Evolutionary conservation across 2,113 vertebrate genomes (phyloP).

Genomic region (Pseudopodoces humilis): DNA sequence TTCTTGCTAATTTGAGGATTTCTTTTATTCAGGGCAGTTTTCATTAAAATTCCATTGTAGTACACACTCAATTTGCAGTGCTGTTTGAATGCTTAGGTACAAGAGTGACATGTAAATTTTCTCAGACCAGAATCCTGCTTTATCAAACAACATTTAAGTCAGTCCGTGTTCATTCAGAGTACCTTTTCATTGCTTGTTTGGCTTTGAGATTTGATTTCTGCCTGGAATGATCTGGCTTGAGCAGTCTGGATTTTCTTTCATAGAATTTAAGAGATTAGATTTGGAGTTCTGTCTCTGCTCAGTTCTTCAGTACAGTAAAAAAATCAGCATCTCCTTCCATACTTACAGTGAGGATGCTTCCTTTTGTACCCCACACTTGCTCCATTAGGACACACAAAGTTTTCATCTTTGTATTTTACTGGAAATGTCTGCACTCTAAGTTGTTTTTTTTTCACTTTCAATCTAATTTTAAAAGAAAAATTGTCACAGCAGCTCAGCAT

Average conservation of each 20-base stretch:
- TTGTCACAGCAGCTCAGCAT: background rate
- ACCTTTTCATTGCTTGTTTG: background rate
- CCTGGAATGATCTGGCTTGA: background rate
- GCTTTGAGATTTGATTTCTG: background rate
- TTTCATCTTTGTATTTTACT: background rate
- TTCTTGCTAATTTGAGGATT: background rate
- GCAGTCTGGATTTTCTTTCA: background rate
- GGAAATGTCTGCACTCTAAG: background rate
- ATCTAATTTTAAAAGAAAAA: background rate
- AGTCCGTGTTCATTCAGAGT: background rate
- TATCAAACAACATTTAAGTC: background rate
- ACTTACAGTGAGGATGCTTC: background rate
- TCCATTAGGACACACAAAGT: background rate
- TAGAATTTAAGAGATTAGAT: background rate
- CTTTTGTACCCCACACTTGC: background rate
- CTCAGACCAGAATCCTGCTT: background rate
- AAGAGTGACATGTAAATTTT: background rate
- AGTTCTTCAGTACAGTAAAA: rapidly evolving
- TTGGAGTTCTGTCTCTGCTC: background rate
- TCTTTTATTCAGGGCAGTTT: background rate
- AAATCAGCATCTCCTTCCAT: background rate
- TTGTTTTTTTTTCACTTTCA: background rate
- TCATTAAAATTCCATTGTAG: background rate
- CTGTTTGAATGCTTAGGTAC: background rate
- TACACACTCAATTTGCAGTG: background rate